A percentile compares a stretch with the other conserved stretches of the same genome.
Evolutionary conservation across 2,113 vertebrate species (phyloP).

Genomic region (Turnix velox): DNA sequence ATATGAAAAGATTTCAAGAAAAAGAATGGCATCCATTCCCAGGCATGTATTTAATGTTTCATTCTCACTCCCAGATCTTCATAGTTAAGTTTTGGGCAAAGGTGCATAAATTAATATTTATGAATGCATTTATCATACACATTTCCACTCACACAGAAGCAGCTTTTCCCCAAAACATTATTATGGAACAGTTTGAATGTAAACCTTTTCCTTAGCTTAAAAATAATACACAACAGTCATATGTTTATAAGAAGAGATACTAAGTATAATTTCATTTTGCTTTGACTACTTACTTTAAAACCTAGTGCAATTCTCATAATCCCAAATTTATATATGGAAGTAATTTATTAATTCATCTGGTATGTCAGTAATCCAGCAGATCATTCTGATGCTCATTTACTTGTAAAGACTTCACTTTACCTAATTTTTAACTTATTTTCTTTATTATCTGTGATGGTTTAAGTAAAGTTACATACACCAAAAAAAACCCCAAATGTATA

Average conservation of each 20-base stretch:
- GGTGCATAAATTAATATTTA: background rate
- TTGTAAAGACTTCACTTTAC: background rate
- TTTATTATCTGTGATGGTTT: background rate
- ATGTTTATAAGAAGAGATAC: background rate
- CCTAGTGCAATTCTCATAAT: background rate
- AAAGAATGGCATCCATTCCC: background rate
- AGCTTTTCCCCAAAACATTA: background rate
- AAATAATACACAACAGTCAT: background rate
- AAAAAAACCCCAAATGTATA: background rate
- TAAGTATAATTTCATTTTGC: background rate
- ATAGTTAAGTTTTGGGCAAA: background rate
- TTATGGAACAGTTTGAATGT: background rate
- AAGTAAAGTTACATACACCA: background rate
- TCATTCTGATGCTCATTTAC: background rate
- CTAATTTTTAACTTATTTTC: background rate
- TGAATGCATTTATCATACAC: background rate
- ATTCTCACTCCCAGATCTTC: background rate
- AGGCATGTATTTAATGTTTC: background rate
- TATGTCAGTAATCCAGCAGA: background rate
- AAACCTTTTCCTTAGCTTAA: background rate
- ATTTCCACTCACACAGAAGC: background rate
- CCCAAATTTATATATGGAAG: background rate
- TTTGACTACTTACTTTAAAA: conserved; percentile 2
- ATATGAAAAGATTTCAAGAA: background rate
- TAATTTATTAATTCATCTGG: background rate